Conservation (phyloP, 92 coral and sea anemone species). For the Paramuricea clavata region DNA sequence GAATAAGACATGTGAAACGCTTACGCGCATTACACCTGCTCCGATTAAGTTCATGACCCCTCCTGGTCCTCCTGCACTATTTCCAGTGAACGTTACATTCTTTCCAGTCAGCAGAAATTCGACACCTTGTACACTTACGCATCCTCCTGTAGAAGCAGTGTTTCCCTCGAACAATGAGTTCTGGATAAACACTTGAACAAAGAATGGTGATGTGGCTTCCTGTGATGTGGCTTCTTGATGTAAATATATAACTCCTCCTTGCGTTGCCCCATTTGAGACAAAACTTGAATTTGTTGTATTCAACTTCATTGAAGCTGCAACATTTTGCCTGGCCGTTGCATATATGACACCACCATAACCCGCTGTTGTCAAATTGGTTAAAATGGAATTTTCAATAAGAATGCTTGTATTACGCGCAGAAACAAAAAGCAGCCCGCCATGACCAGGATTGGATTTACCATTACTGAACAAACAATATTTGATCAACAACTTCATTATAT, state of each 20-base stretch:
- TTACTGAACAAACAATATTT: constrained; percentile 22
- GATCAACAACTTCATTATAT: background rate
- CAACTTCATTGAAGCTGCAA: background rate
- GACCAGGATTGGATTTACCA: background rate
- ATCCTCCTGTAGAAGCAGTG: background rate
- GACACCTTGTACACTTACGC: background rate
- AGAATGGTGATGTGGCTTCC: background rate
- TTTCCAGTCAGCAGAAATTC: background rate
- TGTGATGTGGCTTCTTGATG: background rate
- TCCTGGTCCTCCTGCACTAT: constrained; percentile 34
- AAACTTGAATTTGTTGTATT: constrained; percentile 28
- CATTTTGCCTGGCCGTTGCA: background rate
- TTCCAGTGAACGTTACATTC: background rate
- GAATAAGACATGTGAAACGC: constrained; percentile 18
- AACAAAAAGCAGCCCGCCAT: constrained; percentile 38
- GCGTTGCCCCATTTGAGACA: constrained; percentile 18
- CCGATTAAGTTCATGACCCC: constrained; percentile 4
- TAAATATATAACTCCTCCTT: constrained; percentile 31
- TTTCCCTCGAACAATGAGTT: constrained; percentile 12
- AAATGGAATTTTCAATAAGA: constrained; percentile 2
- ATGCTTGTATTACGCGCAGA: constrained; percentile 10
- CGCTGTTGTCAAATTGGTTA: background rate
- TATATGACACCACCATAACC: constrained; percentile 33
- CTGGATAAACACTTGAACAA: background rate
- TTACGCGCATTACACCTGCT: background rate